Base-by-base conservation (phyloP, 2,888 invertebrate genomes). In the Pycnomerus fuliginosus region DNA sequence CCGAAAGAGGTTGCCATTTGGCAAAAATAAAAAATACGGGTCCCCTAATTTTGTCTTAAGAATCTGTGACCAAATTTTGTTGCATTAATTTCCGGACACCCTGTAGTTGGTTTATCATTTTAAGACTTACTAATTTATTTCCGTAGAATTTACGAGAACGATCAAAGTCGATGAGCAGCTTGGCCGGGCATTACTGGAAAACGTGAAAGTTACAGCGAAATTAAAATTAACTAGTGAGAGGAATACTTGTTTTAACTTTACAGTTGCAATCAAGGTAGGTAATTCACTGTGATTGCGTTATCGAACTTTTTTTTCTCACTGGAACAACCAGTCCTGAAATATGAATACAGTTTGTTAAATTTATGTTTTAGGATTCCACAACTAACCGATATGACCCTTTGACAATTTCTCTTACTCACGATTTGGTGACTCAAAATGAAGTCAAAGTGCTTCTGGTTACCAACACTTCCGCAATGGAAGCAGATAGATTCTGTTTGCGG, bases 401-500 rank as follows among this genome's bases (percentile, higher is more conserved):
- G 1, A 55, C 45, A 12, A 30, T 62, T 40, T 15, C 46, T 47
- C 44, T 52, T 11, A 40, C 45, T 48, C 50, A 45, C 35, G 22
- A 48, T 30, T 28, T 53, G 16, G 4, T 48, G 16, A 16, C 24
- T 36, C 11, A 45, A n/a, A 27, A 41, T 16, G 29, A 38, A 10
- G 16, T n/a, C 2, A 43, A 28, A 37, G 33, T 48, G 3, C 1
- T 39, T 57, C 24, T 39, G 48, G 12, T 46, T 52, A 4, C 39
- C 46, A 38, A 10, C 13, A 29, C 28, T 1, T 10, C 34, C 3
- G n/a, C n/a, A n/a, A n/a, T n/a, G n/a, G 25, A 25, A 25, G 5
- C 10, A n/a, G 62, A 65, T 27, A 34, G 38, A 7, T 68, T 65
- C 45, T 67, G 65, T 38, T 36, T 44, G 5, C 37, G 35, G 15